Evolutionary conservation across 2,797 vertebrate genomes (phyloP), one percentile per base, ranked within the genome.

Genomic region (Salarias fasciatus): DNA sequence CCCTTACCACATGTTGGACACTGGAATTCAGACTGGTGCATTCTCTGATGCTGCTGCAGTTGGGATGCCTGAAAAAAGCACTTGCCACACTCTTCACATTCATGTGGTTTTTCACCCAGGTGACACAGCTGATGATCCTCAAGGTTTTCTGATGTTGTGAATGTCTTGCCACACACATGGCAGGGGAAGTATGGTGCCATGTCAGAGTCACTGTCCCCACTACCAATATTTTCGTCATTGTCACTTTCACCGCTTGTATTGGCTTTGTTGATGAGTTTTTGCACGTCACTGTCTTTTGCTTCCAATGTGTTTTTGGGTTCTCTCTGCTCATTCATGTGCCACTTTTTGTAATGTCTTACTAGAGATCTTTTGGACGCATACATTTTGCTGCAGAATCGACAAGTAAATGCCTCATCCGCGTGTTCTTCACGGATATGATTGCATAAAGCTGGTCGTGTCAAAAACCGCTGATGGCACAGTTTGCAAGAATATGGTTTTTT

Each of bases 121-220:
- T 94, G 93, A 77, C 92, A 94, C 36, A 89, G 80, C 64, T 94
- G 93, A 77, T 94, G 93, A 81, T 94, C 93, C 72, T 93, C 93
- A 9, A 94, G 91, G 62, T 75, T 91, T 86, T 93, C 92, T 4
- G 90, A 94, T 7, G 92, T 93, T 38, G 84, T 46, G 75, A 94
- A 94, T 14, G 93, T 93, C 82, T 94, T 94, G 11, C 93, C 92
- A 43, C 93, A 94, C 11, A 94, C 93, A 40, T 94, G 93, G 53
- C 93, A 94, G 0, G 93, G 93, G 58, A 94, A 94, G 75, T 93
- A 94, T 2, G 93, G 93, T 0, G 93, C 93, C 4, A 92, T 92
- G 66, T 94, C 93, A 0, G 92, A 92, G 53, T 93, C 90, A 3
- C 88, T 86, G 59, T 86, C 78, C 11, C 68, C 83, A 15, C n/a